Conservation (phyloP, 2,797 vertebrate species). For the Urocyon cinereoargenteus region DNA sequence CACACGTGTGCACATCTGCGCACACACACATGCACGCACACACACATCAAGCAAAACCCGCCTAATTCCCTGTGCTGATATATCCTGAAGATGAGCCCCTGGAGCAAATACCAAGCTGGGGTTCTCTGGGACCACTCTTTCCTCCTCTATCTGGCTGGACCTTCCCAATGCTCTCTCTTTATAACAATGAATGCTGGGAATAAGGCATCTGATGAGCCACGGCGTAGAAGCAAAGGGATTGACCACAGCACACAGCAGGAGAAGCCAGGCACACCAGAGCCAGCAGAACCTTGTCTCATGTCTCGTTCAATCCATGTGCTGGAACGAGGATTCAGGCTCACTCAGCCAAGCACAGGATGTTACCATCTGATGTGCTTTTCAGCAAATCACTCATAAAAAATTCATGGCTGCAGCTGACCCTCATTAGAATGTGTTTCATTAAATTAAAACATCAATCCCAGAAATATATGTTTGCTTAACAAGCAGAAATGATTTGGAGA, state of each 20-base stretch:
- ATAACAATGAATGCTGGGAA: neutral
- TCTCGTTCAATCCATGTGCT: neutral
- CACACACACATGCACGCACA: neutral
- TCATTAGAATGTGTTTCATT: conserved; percentile 84
- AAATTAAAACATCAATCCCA: conserved; percentile 86
- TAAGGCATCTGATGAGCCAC: neutral
- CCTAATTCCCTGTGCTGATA: neutral
- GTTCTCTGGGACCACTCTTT: neutral
- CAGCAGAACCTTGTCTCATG: neutral
- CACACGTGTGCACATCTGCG: neutral
- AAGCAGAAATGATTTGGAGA: conserved; percentile 76
- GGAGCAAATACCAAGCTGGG: neutral
- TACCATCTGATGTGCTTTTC: conserved; percentile 50
- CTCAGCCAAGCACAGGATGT: neutral
- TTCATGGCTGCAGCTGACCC: conserved; percentile 83
- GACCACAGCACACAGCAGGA: neutral
- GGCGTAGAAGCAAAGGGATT: neutral
- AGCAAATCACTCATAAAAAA: conserved; percentile 71
- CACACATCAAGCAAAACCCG: neutral
- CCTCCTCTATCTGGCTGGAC: neutral
- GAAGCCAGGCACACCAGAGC: neutral
- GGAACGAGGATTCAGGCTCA: neutral
- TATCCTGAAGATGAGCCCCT: neutral
- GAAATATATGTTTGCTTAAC: conserved; percentile 86
- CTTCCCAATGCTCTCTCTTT: neutral